Evolutionary conservation across 2,113 vertebrate species (phyloP).

Genomic region (Eclectus roratus): DNA sequence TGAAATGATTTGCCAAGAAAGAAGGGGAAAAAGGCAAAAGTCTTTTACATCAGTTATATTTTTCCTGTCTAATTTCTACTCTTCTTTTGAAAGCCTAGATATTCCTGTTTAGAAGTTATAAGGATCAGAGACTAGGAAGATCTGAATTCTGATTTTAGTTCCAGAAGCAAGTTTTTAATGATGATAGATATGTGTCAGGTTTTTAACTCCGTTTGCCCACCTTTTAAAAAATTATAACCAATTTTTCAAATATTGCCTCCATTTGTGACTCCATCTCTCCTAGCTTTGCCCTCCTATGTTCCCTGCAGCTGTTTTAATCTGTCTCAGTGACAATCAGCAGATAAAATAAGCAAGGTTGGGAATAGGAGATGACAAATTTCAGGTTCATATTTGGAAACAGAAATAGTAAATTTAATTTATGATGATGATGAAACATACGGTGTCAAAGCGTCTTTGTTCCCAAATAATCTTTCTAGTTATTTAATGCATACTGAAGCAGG

Average conservation of each 20-base stretch:
- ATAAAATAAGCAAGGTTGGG: not conserved
- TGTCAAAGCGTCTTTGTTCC: not conserved
- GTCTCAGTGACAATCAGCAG: not conserved
- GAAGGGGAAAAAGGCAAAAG: not conserved
- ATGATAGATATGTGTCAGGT: not conserved
- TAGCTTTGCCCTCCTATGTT: not conserved
- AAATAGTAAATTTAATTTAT: not conserved
- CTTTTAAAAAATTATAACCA: not conserved
- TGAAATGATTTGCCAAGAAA: not conserved
- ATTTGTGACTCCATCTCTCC: not conserved
- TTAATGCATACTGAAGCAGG: not conserved
- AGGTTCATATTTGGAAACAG: not conserved
- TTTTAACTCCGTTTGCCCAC: not conserved
- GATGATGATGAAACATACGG: not conserved
- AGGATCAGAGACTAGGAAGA: not conserved
- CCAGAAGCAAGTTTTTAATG: not conserved
- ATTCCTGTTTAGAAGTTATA: not conserved
- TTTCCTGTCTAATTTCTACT: not conserved
- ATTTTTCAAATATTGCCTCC: not conserved
- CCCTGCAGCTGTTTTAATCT: not conserved
- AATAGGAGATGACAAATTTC: not conserved
- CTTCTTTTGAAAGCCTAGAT: not conserved
- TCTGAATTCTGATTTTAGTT: not conserved
- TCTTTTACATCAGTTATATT: not conserved
- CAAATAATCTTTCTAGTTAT: not conserved